Base-by-base conservation (phyloP, 2,113 vertebrate species). In the Malurus cyaneus region DNA sequence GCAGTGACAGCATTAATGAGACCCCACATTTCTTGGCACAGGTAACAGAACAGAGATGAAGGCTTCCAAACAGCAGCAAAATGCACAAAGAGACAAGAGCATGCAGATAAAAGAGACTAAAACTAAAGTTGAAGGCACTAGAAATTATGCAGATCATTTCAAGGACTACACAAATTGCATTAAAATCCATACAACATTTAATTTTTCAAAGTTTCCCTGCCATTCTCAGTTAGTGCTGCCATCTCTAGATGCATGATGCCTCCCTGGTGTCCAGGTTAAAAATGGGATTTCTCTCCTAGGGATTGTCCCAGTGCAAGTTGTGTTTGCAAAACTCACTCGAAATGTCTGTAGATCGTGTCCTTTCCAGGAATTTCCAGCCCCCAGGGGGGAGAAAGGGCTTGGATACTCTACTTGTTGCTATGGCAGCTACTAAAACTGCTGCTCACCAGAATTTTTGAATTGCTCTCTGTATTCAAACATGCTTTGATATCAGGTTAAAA, bases 371-470 rank as follows among this genome's bases (percentile, higher is more conserved):
- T 59, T 89, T 61, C 41, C 29, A 74, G 60, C 59, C 65, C 49
- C 41, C 72, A 34, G 1, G 39, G 54, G 80, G 80, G 52, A 94
- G 65, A 47, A 76, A 80, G 57, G 67, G 42, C 70, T 94, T 41
- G 82, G 92, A 94, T 77, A 65, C 19, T 91, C 21, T 70, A 89
- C 82, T 88, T 94, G 92, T 96, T 94, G 81, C 92, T 96, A 95
- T 96, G 92, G 96, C 36, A 97, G 96, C 96, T 92, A 49, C 88
- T 66, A 88, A 94, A 94, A 80, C 34, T 78, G 78, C 89, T 95
- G 80, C 89, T 93, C 67, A 52, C 74, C 81, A 86, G 73, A 94
- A 80, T 88, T 85, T 89, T 49, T 88, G 74, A 95, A 79, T 91
- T 86, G 80, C 88, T 92, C 49, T 92, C 93, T 91, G 77, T 94